Percentiles rank a stretch among this genome's conserved stretches.
These are phyloP conservation scores for Cariama cristata DNA, from an alignment of 2,113 vertebrate species.

Conservation along the genomic window DNA sequence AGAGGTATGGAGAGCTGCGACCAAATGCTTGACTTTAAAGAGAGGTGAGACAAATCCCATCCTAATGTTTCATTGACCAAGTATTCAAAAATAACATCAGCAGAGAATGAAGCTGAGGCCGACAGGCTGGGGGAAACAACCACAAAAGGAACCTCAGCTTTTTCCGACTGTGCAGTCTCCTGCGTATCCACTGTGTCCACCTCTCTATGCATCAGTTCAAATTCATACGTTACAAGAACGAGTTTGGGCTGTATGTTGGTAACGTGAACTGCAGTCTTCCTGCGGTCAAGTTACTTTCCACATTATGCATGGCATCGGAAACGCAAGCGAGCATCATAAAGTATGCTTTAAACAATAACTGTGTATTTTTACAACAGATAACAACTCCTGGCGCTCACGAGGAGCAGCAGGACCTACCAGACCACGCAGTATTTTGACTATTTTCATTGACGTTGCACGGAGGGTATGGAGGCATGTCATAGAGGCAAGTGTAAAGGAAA, in stretches of 20 bases:
- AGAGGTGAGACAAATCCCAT: neutral
- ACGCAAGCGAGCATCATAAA: neutral
- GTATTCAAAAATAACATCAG: neutral
- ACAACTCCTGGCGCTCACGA: neutral
- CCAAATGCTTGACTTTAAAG: neutral
- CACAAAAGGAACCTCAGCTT: neutral
- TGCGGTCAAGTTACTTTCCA: neutral
- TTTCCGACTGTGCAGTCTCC: accelerated
- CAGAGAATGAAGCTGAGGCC: neutral
- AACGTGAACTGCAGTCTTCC: neutral
- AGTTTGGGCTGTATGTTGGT: neutral
- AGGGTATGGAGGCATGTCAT: neutral
- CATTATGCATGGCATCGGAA: neutral
- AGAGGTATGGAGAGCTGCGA: neutral
- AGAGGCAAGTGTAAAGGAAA: neutral
- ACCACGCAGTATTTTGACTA: neutral
- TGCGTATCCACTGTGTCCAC: neutral
- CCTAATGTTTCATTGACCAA: neutral
- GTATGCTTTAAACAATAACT: neutral
- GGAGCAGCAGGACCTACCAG: neutral
- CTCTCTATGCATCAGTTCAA: neutral
- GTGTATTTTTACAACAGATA: no score
- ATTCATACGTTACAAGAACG: neutral
- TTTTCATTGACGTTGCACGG: neutral
- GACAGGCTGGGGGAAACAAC: accelerated